Conservation (phyloP, 1,140 invertebrate genomes). For the Aphaenogaster floridana region DNA sequence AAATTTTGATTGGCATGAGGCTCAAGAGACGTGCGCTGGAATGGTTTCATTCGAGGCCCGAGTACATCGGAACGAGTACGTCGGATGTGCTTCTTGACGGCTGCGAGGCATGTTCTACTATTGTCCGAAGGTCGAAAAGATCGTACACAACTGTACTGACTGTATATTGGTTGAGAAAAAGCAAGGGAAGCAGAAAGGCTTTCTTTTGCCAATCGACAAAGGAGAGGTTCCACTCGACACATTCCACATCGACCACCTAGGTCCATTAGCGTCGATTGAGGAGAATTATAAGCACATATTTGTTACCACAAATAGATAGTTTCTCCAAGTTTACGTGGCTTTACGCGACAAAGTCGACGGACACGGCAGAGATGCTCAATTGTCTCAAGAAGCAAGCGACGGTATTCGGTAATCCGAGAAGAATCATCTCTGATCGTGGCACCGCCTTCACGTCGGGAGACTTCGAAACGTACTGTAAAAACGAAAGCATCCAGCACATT, state of each 20-base stretch:
- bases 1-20: neutral
- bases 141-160: neutral
- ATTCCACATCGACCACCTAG: constrained; percentile 28
- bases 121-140: neutral
- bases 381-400: neutral
- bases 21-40: neutral
- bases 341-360: neutral
- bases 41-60: neutral
- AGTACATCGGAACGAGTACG: neutral
- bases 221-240: neutral
- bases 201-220: neutral
- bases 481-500: neutral
- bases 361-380: neutral
- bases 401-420: neutral
- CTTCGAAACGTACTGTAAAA: neutral
- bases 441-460: neutral
- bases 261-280: neutral
- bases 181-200: constrained; percentile 1
- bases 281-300: constrained; percentile 27
- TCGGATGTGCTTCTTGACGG: neutral
- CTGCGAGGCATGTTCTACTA: neutral
- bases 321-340: constrained; percentile 18
- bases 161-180: constrained; percentile 14
- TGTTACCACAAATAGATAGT: neutral
- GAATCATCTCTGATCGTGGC: constrained; percentile 10